phyloP scores from a whole-genome alignment of 2,113 vertebrate genomes.

The Formicarius rufipectus region DNA sequence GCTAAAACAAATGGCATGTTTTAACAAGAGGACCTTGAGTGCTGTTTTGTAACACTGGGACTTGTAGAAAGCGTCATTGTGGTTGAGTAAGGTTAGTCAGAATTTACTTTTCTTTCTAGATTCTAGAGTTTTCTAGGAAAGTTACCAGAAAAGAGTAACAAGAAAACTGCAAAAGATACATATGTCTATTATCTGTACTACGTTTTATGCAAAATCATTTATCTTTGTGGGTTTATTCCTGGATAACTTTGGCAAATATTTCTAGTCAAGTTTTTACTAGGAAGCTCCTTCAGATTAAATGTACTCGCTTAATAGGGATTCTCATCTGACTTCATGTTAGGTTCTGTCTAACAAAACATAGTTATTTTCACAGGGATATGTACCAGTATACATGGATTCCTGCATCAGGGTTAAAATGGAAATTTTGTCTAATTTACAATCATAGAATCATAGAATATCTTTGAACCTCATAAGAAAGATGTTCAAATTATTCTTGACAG shows the following conservation, averaged over 20 bases:
- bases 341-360: neutral
- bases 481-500: neutral
- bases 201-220: constrained; percentile 30
- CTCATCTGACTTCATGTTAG: neutral
- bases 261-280: neutral
- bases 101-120: constrained; percentile 16
- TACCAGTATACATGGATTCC: neutral
- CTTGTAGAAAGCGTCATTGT: neutral
- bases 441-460: neutral
- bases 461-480: too few species aligned
- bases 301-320: neutral
- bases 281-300: neutral
- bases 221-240: neutral
- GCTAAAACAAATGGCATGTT: neutral
- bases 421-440: neutral
- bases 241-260: constrained; percentile 13
- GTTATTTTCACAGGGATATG: neutral
- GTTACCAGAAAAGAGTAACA: neutral
- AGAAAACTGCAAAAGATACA: constrained; percentile 28
- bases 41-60: neutral
- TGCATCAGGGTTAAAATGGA: neutral
- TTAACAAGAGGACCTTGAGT: neutral
- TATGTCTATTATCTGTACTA: neutral
- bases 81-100: neutral
- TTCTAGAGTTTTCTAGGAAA: constrained; percentile 2